Evolutionary conservation across 2,888 invertebrate genomes (phyloP), one percentile per base, ranked within the genome.

Genomic region (Sphaeridia pumilis): DNA sequence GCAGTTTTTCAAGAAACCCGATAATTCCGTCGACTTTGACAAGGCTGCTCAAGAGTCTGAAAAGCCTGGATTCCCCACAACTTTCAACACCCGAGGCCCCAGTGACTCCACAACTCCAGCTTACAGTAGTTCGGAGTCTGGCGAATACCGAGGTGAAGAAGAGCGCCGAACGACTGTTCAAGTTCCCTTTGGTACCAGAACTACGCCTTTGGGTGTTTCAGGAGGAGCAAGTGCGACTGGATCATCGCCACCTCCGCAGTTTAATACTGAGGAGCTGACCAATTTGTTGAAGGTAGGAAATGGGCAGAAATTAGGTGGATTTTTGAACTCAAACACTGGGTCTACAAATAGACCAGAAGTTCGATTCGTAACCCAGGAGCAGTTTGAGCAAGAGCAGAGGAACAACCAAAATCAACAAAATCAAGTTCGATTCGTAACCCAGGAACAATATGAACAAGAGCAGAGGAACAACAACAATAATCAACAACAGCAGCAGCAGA

Each of bases 1-100:
- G 44, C 58, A 61, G 22, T 64, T 60, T 46, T 62, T 64, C 45
- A 54, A 54, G 34, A 54, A 54, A 41, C 57, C 57, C 5, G 42
- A 20, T 5, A 34, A 28, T 3, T 50, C 57, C 10, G 28, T 46
- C n/a, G 52, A 55, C 26, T 55, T 55, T 34, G 52, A 52, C 21
- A 49, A 55, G 25, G 38, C 36, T 3, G 24, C 48, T 24, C 31
- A 25, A 14, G 52, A 52, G 4, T 46, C 47, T 2, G 47, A 43
- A 17, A 20, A 49, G 3, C 31, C 36, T 17, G 4, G 25, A 20
- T 28, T 12, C 5, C 2, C 4, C 5, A 21, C 17, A 4, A 20
- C 50, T 14, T 17, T 28, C 1, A 10, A 17, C 2, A 50, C 14
- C 7, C n/a, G n/a, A 12, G 24, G 12, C 5, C 46, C 5, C 31